phyloP scores from a whole-genome alignment of 2,113 vertebrate species.

The Heterotis niloticus region DNA sequence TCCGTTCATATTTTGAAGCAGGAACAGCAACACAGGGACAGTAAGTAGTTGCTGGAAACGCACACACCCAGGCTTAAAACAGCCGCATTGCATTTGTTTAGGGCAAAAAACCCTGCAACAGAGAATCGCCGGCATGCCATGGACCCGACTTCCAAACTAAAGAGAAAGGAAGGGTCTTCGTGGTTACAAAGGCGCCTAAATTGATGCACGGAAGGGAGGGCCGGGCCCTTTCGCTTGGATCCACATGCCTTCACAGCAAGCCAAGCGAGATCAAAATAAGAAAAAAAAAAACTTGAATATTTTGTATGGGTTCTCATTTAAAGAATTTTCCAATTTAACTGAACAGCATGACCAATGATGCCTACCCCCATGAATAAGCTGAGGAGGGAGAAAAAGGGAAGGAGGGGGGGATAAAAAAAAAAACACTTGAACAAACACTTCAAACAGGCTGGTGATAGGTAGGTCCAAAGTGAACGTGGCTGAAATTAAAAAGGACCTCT shows the following conservation, averaged over 20 bases:
- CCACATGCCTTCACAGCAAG: neutral
- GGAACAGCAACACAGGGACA: neutral
- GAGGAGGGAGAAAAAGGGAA: neutral
- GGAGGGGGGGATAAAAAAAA: too few species aligned
- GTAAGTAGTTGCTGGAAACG: neutral
- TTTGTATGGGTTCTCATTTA: neutral
- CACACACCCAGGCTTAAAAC: neutral
- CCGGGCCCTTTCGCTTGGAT: neutral
- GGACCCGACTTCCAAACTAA: neutral
- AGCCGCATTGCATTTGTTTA: neutral
- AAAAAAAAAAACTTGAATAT: neutral
- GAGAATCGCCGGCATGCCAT: too few species aligned
- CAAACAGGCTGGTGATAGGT: slow-evolving; percentile 9
- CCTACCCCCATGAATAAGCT: neutral
- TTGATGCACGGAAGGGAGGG: neutral
- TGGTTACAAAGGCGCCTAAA: neutral
- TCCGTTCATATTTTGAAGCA: neutral
- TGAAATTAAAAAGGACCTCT: slow-evolving; percentile 4
- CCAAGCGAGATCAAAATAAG: neutral
- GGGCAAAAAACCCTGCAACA: neutral
- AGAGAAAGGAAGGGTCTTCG: neutral
- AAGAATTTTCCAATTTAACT: slow-evolving; percentile 13
- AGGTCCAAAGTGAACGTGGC: neutral
- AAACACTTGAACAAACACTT: slow-evolving; percentile 17
- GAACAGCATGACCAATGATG: slow-evolving; percentile 2